Conservation (phyloP, 2,888 invertebrate genomes). For the Rhamnusium bicolor region DNA sequence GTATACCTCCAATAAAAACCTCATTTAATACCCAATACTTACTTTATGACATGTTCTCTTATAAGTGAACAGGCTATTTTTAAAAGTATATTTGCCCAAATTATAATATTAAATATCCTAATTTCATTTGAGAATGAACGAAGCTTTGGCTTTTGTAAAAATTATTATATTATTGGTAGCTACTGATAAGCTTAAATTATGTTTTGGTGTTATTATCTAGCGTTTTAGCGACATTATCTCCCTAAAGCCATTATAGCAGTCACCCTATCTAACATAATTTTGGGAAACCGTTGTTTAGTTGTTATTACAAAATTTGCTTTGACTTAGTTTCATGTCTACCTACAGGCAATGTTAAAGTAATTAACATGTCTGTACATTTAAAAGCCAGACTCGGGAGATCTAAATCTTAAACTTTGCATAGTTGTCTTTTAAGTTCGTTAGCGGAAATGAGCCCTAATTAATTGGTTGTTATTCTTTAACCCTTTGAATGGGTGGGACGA, state of each 20-base stretch:
- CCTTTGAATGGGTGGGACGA: neutral
- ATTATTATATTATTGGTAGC: neutral
- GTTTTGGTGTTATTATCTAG: slow-evolving; percentile 1
- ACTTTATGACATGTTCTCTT: too few relatives aligned
- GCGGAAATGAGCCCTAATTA: neutral
- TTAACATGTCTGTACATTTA: slow-evolving; percentile 6
- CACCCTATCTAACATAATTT: slow-evolving; percentile 14
- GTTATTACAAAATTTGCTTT: slow-evolving; percentile 15
- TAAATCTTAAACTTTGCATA: neutral
- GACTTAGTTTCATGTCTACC: slow-evolving; percentile 2
- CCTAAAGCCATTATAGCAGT: slow-evolving; percentile 6
- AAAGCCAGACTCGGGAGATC: neutral
- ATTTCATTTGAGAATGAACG: too few relatives aligned
- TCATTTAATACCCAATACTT: too few relatives aligned
- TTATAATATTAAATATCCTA: too few relatives aligned
- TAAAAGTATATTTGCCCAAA: too few relatives aligned
- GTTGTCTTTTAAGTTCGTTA: neutral
- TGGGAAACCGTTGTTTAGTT: slow-evolving; percentile 8
- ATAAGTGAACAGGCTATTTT: too few relatives aligned
- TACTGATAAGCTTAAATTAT: slow-evolving; percentile 16
- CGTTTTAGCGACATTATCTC: slow-evolving; percentile 19
- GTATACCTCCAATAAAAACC: too few relatives aligned
- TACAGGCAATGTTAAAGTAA: slow-evolving; percentile 1
- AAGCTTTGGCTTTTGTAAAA: neutral
- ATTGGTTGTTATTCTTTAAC: slow-evolving; percentile 1